phyloP scores from a whole-genome alignment of 2,888 invertebrate genomes.

The Caenorhabditis sp. region DNA sequence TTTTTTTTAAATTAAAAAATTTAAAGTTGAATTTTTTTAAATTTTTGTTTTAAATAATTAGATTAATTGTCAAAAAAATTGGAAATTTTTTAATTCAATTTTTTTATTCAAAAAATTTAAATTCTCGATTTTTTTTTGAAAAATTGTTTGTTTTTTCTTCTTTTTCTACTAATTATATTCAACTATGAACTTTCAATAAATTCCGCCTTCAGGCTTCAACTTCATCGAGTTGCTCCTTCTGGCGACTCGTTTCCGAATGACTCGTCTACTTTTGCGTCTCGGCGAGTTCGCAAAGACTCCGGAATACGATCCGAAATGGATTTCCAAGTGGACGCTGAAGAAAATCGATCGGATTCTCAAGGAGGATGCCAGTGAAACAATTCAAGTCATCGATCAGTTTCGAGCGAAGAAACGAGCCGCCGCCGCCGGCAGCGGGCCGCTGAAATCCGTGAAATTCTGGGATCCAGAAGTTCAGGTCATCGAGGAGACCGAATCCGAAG shows the following conservation, averaged over 20 bases:
- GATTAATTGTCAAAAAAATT: no score
- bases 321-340: constrained; percentile 6
- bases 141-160: no score
- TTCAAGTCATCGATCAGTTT: constrained; percentile 37
- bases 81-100: no score
- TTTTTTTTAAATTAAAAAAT: neutral
- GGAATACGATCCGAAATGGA: constrained; percentile 23
- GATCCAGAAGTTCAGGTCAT: constrained; percentile 25
- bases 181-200: no score
- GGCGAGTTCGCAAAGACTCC: constrained; percentile 20
- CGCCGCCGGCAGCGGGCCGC: no score
- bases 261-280: constrained; percentile 1
- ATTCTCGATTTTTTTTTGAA: neutral
- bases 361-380: constrained; percentile 18
- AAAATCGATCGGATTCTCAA: constrained; percentile 21
- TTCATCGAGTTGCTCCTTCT: constrained; percentile 33
- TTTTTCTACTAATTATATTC: no score
- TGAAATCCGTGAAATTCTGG: constrained; percentile 21
- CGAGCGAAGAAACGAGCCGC: constrained; percentile 10
- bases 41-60: neutral
- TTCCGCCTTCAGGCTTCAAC: constrained; percentile 6
- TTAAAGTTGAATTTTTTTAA: no score
- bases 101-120: neutral
- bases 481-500: neutral
- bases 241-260: constrained; percentile 30